These are phyloP conservation scores for Dromius quadrimaculatus DNA, from an alignment of 2,888 invertebrate genomes.

Conservation along the genomic window DNA sequence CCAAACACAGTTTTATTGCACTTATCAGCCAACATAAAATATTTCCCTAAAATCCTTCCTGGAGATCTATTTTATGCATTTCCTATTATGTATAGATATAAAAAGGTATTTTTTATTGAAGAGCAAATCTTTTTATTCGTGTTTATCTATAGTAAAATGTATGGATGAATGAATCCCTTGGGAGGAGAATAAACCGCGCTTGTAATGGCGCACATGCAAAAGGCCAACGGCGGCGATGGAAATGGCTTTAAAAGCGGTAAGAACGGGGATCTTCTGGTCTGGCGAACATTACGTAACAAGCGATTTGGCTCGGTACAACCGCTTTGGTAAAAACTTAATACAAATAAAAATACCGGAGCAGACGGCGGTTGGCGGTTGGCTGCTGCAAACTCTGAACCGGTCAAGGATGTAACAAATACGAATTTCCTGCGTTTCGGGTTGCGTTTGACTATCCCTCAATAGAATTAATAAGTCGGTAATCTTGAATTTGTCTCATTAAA, in stretches of 20 bases:
- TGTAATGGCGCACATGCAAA: neutral
- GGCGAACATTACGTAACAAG: conserved; percentile 34
- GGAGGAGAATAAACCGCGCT: too few relatives aligned
- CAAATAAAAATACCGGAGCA: conserved; percentile 21
- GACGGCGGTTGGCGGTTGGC: neutral
- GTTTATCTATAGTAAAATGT: too few relatives aligned
- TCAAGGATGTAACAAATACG: too few relatives aligned
- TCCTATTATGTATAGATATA: neutral
- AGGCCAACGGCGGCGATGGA: neutral
- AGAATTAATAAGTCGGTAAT: neutral
- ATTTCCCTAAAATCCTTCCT: neutral
- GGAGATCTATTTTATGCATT: neutral
- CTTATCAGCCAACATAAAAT: conserved; percentile 8
- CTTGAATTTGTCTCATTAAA: conserved; percentile 2
- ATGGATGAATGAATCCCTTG: too few relatives aligned
- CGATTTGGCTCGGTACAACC: conserved; percentile 17
- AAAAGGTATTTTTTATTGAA: conserved; percentile 2
- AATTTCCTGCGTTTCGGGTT: neutral
- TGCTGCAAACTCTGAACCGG: neutral
- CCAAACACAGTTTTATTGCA: conserved; percentile 12
- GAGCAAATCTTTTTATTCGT: neutral
- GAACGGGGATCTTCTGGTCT: conserved; percentile 32
- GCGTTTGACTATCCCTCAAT: too few relatives aligned
- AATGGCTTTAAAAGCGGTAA: neutral
- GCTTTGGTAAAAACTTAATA: conserved; percentile 32